These are phyloP conservation scores for Lasiurus borealis DNA, from an alignment of 2,113 vertebrate species.

Conservation along the genomic window DNA sequence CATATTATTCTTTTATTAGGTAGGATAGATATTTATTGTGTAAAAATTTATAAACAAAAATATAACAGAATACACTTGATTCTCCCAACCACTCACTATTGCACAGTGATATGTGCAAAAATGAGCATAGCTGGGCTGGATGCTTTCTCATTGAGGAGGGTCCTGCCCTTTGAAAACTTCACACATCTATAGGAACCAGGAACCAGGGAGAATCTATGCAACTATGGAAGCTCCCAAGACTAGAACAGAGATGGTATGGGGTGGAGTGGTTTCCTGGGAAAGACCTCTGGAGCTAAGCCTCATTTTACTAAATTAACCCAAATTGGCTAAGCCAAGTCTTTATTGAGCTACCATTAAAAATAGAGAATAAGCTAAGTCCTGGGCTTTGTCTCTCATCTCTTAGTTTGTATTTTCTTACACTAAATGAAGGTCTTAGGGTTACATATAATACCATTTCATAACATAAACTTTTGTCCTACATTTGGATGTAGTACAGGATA, in stretches of 20 bases:
- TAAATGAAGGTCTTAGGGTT: background rate
- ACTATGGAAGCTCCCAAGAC: background rate
- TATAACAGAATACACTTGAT: background rate
- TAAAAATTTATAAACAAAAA: background rate
- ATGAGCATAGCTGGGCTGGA: background rate
- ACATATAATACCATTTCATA: background rate
- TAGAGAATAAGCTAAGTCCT: background rate
- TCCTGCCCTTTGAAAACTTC: background rate
- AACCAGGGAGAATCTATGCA: background rate
- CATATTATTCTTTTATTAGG: too few relatives aligned
- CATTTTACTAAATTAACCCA: background rate
- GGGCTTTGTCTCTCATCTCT: background rate
- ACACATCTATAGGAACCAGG: background rate
- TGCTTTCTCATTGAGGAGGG: background rate
- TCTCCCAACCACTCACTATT: background rate
- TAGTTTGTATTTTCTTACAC: background rate
- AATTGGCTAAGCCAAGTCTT: background rate
- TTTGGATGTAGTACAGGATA: background rate
- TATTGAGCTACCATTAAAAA: background rate
- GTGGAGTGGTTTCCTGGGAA: accelerated
- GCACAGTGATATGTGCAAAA: background rate
- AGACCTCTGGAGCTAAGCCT: background rate
- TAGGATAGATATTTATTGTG: background rate
- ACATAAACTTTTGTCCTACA: background rate
- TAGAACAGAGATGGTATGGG: background rate